These are phyloP conservation scores for Psammodynastes pulverulentus DNA, from an alignment of 2,113 vertebrate genomes.

Conservation along the genomic window DNA sequence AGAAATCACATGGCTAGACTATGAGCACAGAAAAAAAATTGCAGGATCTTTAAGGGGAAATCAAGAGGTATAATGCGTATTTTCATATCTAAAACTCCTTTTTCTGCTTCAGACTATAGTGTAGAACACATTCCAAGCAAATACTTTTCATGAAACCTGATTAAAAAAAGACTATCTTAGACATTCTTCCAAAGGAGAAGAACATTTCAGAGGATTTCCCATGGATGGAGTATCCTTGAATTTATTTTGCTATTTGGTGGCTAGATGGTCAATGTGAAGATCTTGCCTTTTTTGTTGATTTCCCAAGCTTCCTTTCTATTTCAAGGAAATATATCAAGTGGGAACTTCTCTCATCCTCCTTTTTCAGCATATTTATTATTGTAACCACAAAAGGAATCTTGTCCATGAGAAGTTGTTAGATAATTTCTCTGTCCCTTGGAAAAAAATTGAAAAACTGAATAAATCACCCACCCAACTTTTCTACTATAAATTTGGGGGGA, in stretches of 20 bases:
- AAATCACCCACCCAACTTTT: not conserved
- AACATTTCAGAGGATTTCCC: not conserved
- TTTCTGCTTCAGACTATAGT: not conserved
- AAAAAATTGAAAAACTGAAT: not conserved
- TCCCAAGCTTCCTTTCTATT: not conserved
- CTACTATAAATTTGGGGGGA: not conserved
- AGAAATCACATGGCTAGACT: not conserved
- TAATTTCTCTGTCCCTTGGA: not conserved
- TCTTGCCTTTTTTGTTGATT: not conserved
- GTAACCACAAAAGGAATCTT: not conserved
- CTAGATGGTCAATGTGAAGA: not conserved
- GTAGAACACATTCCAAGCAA: not conserved
- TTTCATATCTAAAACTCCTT: not conserved
- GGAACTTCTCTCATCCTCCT: not conserved
- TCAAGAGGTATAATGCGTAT: not conserved
- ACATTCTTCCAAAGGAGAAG: not conserved
- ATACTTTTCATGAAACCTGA: not conserved
- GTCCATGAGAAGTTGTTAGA: not conserved
- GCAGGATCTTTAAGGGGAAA: not conserved
- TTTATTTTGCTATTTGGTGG: not conserved
- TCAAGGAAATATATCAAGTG: not conserved
- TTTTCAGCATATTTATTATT: not conserved
- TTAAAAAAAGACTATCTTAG: not conserved
- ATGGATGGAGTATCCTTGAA: not conserved
- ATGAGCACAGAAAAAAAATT: not conserved